Percentiles rank a stretch among this genome's conserved stretches.
Conservation (phyloP, 92 coral and sea anemone species). For the Bergia puertoricense region DNA sequence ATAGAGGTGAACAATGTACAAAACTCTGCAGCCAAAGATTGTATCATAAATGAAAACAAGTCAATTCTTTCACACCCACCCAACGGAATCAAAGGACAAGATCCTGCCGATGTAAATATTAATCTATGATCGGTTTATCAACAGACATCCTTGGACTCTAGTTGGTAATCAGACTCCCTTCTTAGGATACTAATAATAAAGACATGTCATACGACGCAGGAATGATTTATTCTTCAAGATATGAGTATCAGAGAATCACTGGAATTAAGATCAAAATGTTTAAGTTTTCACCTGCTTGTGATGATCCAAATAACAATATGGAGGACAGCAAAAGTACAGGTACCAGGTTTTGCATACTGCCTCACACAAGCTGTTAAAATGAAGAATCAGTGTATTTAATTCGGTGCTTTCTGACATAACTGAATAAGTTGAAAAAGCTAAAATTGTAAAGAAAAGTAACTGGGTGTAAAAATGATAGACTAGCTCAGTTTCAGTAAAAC, state of each 20-base stretch:
- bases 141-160: background rate
- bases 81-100: no score
- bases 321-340: conserved; percentile 30
- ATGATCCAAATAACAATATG: conserved; percentile 24
- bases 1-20: no score
- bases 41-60: no score
- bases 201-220: background rate
- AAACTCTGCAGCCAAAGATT: no score
- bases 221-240: background rate
- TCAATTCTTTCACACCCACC: no score
- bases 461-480: background rate
- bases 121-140: no score
- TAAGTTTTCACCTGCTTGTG: conserved; percentile 25
- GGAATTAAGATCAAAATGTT: background rate
- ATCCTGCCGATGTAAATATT: no score
- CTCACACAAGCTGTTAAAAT: background rate
- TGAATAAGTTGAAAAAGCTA: no score
- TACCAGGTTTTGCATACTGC: conserved; percentile 22
- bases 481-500: background rate
- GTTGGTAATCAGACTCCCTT: background rate
- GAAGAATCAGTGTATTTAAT: background rate
- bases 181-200: no score
- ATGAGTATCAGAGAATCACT: background rate
- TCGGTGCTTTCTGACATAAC: background rate
- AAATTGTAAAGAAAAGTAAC: background rate